phyloP scores from a whole-genome alignment of 1,140 invertebrate genomes.

The Geopemphigus sp. region DNA sequence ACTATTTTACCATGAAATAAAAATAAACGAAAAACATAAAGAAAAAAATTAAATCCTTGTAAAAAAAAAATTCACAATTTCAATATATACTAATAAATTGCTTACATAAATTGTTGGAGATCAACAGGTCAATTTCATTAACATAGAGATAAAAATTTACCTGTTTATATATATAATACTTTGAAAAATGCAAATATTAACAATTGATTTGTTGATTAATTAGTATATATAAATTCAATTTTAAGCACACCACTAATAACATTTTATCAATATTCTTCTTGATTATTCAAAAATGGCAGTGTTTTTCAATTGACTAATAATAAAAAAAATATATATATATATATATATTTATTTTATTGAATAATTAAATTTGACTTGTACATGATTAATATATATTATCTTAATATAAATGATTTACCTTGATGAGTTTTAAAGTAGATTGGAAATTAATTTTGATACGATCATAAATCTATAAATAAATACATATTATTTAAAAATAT shows the following conservation, averaged over 20 bases:
- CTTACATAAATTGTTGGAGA: too few relatives aligned
- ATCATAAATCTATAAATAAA: constrained; percentile 26
- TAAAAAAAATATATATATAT: background rate
- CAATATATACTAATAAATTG: too few relatives aligned
- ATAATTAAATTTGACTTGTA: background rate
- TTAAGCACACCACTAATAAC: too few relatives aligned
- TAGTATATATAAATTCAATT: too few relatives aligned
- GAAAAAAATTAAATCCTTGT: too few relatives aligned
- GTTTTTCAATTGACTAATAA: background rate
- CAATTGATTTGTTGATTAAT: too few relatives aligned
- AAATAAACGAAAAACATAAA: too few relatives aligned
- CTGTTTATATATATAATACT: background rate
- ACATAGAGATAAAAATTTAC: constrained; percentile 6
- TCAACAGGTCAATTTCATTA: background rate
- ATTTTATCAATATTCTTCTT: background rate
- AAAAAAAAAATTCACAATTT: too few relatives aligned
- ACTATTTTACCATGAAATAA: too few relatives aligned
- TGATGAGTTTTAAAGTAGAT: background rate
- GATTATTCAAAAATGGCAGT: constrained; percentile 34
- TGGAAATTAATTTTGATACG: background rate
- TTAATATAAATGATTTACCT: background rate
- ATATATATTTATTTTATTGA: too few relatives aligned
- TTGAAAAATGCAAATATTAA: too few relatives aligned
- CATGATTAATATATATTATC: background rate
- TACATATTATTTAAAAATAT: background rate